Conservation (phyloP, 2,113 vertebrate genomes). For the Eonycteris spelaea region DNA sequence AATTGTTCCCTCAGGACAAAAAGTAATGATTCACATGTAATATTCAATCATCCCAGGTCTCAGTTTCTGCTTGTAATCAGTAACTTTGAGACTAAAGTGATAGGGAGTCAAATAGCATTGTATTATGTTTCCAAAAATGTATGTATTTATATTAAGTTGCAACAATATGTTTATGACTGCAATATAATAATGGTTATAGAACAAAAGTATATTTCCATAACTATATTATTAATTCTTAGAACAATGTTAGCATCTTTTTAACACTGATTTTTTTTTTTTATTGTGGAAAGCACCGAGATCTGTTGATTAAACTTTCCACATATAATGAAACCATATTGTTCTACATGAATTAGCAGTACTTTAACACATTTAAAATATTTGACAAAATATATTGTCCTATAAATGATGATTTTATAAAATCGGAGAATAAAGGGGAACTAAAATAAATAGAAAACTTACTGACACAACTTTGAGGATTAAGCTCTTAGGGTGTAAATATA, state of each 20-base stretch:
- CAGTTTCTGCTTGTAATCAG: neutral
- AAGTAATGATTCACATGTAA: neutral
- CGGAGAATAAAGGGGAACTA: fast-evolving
- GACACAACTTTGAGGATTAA: neutral
- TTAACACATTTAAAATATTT: neutral
- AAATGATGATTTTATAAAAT: neutral
- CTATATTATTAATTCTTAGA: neutral
- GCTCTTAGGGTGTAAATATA: fast-evolving
- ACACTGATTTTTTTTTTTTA: neutral
- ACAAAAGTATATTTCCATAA: neutral
- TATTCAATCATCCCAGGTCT: neutral
- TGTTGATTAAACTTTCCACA: neutral
- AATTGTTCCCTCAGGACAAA: neutral
- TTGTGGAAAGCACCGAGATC: neutral
- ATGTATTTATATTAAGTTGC: neutral
- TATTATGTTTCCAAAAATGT: neutral
- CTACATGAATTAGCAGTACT: neutral
- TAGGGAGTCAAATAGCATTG: neutral
- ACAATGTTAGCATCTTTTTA: neutral
- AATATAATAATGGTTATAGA: neutral
- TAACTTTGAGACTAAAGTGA: neutral
- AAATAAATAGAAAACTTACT: neutral
- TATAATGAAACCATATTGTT: neutral
- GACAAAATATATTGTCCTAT: neutral
- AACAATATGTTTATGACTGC: neutral